These are phyloP conservation scores for Sarotherodon lohbergeri DNA, from an alignment of 2,113 vertebrate species.

Conservation along the genomic window DNA sequence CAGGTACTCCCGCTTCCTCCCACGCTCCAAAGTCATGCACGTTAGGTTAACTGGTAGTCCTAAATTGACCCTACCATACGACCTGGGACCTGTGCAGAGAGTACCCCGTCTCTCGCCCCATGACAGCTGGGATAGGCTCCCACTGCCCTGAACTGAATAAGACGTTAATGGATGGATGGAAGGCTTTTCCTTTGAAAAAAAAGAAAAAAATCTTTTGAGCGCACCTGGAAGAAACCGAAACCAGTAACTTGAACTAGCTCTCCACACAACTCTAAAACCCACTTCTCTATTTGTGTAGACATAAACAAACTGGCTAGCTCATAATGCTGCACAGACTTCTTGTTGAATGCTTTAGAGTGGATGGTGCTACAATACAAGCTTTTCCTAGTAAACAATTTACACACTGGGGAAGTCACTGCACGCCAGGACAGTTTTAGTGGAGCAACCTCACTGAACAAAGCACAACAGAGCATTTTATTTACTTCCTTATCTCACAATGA, in stretches of 20 bases:
- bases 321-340: not conserved
- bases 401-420: not conserved
- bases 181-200: accelerated
- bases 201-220: not conserved
- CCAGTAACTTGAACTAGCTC: not conserved
- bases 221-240: not conserved
- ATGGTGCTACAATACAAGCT: not conserved
- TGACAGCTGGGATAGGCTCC: not conserved
- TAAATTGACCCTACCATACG: not conserved
- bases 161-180: accelerated
- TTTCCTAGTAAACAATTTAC: not conserved
- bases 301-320: not conserved
- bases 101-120: accelerated
- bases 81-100: not conserved
- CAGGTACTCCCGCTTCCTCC: not conserved
- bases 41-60: not conserved
- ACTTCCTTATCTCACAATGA: not conserved
- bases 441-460: not conserved
- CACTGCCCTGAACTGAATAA: not conserved
- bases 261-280: not conserved
- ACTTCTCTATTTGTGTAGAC: not conserved
- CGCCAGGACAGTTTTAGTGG: not conserved
- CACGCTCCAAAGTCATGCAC: not conserved
- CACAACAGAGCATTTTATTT: not conserved
- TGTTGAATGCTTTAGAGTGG: not conserved